A percentile compares a stretch with the other conserved stretches of the same genome.
These are phyloP conservation scores for Astur gentilis DNA, from an alignment of 2,113 vertebrate genomes.

Conservation along the genomic window DNA sequence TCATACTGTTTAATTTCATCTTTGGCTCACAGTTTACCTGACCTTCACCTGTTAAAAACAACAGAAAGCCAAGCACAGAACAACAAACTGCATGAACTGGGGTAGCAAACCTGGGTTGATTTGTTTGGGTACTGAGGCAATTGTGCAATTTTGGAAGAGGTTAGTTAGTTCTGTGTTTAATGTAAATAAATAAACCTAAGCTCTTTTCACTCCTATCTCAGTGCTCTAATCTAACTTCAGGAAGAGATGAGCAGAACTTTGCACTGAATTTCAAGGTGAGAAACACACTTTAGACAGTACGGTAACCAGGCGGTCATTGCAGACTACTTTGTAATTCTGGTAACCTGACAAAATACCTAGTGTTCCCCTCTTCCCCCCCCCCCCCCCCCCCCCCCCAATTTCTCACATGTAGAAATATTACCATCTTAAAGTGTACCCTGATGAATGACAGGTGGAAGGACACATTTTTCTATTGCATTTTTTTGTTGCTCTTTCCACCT, in stretches of 20 bases:
- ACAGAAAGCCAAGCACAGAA: not conserved
- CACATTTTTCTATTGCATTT: not conserved
- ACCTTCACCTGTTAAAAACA: not conserved
- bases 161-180: not conserved
- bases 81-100: not conserved
- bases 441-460: not conserved
- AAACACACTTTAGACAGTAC: not conserved
- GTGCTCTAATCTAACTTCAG: not conserved
- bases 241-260: not conserved
- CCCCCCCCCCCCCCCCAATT: not conserved
- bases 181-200: not conserved
- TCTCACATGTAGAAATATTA: not conserved
- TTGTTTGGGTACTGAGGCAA: not conserved
- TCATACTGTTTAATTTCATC: not conserved
- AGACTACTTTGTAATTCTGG: not conserved
- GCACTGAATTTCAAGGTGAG: not conserved
- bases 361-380: rapidly evolving
- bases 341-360: not conserved
- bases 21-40: not conserved
- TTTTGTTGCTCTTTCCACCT: not conserved
- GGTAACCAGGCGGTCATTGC: not conserved
- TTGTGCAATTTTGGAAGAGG: not conserved
- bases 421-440: not conserved
- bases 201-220: not conserved
- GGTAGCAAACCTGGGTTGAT: not conserved